phyloP scores from a whole-genome alignment of 2,113 vertebrate genomes.

The Albula goreensis region DNA sequence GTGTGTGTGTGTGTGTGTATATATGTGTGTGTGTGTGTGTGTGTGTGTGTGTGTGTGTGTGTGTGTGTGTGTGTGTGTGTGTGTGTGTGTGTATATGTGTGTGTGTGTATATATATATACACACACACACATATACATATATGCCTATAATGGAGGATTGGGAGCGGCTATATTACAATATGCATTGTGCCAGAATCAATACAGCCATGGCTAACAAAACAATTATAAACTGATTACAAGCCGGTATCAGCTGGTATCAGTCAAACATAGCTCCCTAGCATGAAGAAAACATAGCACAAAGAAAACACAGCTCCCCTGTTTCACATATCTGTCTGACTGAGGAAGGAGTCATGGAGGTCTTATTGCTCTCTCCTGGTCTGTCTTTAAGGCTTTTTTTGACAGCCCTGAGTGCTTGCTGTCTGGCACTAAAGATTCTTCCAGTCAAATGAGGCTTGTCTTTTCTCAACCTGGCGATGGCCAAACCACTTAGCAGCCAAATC shows the following conservation, averaged over 20 bases:
- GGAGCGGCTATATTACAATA: neutral
- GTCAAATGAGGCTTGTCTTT: neutral
- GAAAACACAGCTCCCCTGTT: neutral
- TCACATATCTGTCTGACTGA: neutral
- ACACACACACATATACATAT: no score
- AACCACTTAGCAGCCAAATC: neutral
- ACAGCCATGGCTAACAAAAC: neutral
- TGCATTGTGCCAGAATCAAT: neutral
- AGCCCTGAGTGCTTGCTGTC: neutral
- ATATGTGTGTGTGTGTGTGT: no score
- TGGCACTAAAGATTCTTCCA: neutral
- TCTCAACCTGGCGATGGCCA: neutral
- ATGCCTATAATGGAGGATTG: neutral
- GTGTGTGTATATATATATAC: no score
- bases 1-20: no score
- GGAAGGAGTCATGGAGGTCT: neutral
- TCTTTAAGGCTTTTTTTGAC: neutral
- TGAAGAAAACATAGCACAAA: no score
- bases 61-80: no score
- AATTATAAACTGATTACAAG: neutral
- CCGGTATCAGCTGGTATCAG: no score
- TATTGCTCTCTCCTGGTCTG: neutral
- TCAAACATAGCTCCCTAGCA: neutral
- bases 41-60: no score
- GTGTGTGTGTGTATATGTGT: no score